These are phyloP conservation scores for Drosophila serrata DNA, from an alignment of 1,140 invertebrate genomes.

Conservation along the genomic window DNA sequence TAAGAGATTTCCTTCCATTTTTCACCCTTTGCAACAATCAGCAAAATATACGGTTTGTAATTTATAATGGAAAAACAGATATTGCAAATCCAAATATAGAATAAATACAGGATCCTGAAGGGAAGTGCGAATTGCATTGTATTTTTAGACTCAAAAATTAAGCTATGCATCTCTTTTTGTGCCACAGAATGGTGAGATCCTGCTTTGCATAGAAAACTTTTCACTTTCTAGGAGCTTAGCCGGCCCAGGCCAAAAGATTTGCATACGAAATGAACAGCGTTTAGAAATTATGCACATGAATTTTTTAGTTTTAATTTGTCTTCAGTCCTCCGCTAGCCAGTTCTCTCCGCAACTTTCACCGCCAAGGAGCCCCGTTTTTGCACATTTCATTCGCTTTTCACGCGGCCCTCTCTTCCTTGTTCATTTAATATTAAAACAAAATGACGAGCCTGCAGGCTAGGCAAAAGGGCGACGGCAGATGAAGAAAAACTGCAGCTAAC, in stretches of 20 bases:
- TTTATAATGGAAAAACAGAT: background rate
- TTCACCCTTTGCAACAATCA: background rate
- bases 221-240: conserved; percentile 9
- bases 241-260: conserved; percentile 61
- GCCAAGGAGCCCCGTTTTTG: conserved; percentile 43
- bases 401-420: conserved; percentile 66
- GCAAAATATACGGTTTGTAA: too few species aligned
- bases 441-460: conserved; percentile 72
- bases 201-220: conserved; percentile 5
- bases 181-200: background rate
- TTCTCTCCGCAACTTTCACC: conserved; percentile 22
- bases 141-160: conserved; percentile 20
- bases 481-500: conserved; percentile 68
- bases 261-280: conserved; percentile 77
- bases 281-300: conserved; percentile 78
- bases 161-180: background rate
- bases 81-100: too few species aligned
- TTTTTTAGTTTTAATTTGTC: conserved; percentile 77
- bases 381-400: conserved; percentile 72
- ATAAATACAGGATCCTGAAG: background rate
- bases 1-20: conserved; percentile 45
- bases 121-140: background rate
- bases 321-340: conserved; percentile 50
- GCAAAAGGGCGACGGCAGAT: conserved; percentile 33
- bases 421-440: conserved; percentile 83